Evolutionary conservation across 2,113 vertebrate genomes (phyloP).

Genomic region (Xiphophorus maculatus): DNA sequence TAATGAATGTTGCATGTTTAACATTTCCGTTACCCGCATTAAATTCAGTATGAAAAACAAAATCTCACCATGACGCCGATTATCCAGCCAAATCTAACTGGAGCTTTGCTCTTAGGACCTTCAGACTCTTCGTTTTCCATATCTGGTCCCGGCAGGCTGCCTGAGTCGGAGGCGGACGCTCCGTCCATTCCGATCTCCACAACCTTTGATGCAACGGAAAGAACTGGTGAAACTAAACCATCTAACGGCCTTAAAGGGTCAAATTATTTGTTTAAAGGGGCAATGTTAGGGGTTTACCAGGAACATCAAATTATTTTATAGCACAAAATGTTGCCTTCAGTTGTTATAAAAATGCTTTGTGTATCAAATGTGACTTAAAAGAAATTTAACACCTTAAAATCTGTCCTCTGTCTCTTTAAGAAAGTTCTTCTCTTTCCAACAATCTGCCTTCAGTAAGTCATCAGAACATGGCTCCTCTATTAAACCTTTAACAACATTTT

Average conservation of each 20-base stretch:
- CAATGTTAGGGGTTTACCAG: no score
- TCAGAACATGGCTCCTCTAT: no score
- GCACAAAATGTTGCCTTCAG: no score
- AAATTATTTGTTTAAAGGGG: background rate
- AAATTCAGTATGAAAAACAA: background rate
- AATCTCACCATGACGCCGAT: slow-evolving; percentile 75
- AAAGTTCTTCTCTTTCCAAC: no score
- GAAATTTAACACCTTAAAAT: no score
- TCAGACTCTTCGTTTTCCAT: slow-evolving; percentile 14
- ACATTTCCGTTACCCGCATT: background rate
- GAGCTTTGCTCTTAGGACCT: slow-evolving; percentile 1
- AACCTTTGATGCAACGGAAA: slow-evolving; percentile 24
- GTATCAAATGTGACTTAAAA: no score
- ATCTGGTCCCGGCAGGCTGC: slow-evolving; percentile 16
- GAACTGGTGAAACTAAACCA: background rate
- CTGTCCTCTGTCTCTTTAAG: no score
- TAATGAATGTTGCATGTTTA: background rate
- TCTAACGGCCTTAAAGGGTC: background rate
- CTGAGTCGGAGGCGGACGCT: slow-evolving; percentile 16
- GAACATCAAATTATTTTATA: no score
- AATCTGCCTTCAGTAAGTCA: no score
- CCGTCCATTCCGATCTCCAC: slow-evolving; percentile 15
- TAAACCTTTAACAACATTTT: no score
- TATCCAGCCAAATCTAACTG: slow-evolving; percentile 76
- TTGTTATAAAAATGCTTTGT: no score